Base-by-base conservation (phyloP, 2,888 invertebrate species). In the Epirrhoe alternata region DNA sequence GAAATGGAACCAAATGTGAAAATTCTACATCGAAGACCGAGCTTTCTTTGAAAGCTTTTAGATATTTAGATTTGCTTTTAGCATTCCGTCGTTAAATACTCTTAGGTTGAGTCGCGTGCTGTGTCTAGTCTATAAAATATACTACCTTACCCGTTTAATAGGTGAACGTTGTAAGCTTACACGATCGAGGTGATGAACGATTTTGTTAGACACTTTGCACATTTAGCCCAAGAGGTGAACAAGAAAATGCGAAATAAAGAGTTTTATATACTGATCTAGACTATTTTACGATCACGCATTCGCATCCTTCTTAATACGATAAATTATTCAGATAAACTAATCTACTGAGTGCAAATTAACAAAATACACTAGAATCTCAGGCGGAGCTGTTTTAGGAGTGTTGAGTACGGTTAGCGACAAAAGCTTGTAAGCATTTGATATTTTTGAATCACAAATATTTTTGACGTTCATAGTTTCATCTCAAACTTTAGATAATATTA, bases 141-240 rank as follows among this genome's bases (percentile, higher is more conserved):
- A 49, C 45, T 12, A 63, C 52, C 52, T 63, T 47, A 57, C 45
- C 52, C 33, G 47, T 63, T 63, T 63, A 57, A 42, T 55, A 56
- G 38, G 45, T 30, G 51, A 63, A 57, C 56, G 42, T 38, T 50
- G 61, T 62, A 56, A 12, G 38, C 57, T 63, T 52, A 35, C 57
- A 57, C 63, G 63, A 57, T 57, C 56, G n/a, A 45, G 56, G 55
- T 62, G 62, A 62, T 56, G 42, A 62, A 56, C 56, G 47, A 50
- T 62, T 51, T 45, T 56, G 35, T 50, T 33, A 30, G 14, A 56
- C 14, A 62, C 12, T 51, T 62, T 51, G 35, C 52, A 60, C 59
- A 60, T 60, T 58, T 59, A 52, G 53, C 5, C 35, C 49, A 7
- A 53, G 24, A 42, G 12, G 12, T 42, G 38, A 42, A 12, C 38